These are phyloP conservation scores for Scaptomyza cyrtandrae DNA, from an alignment of 2,888 invertebrate species.

Conservation along the genomic window DNA sequence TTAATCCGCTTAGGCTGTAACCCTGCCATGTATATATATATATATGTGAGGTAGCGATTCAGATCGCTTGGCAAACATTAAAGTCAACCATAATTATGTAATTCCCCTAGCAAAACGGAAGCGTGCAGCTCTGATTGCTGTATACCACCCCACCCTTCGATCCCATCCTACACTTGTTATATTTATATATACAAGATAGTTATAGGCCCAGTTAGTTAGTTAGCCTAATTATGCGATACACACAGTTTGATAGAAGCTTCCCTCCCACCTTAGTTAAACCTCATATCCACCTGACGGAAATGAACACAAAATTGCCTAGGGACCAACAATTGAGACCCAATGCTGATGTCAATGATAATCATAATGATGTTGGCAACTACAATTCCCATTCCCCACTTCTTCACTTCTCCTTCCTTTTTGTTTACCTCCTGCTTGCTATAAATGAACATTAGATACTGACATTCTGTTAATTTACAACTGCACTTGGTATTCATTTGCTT, in stretches of 20 bases:
- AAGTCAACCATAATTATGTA: constrained; percentile 74
- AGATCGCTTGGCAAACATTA: constrained; percentile 58
- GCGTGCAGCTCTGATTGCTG: constrained; percentile 62
- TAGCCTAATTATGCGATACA: constrained; percentile 74
- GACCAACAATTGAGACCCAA: constrained; percentile 58
- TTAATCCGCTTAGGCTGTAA: constrained; percentile 48
- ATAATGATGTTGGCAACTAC: constrained; percentile 33
- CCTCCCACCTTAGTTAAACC: background rate
- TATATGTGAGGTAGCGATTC: constrained; percentile 7
- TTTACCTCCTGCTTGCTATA: constrained; percentile 2
- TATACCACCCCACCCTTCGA: background rate
- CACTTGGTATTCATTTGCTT: constrained; percentile 1
- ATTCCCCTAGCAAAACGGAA: constrained; percentile 70
- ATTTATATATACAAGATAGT: background rate
- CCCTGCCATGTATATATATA: background rate
- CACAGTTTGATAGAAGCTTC: constrained; percentile 52
- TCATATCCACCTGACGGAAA: constrained; percentile 48
- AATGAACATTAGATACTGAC: constrained; percentile 21
- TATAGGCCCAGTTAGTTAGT: constrained; percentile 67
- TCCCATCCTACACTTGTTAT: background rate
- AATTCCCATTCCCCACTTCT: background rate
- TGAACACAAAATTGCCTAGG: constrained; percentile 65
- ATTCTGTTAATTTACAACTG: background rate
- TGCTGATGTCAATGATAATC: constrained; percentile 57
- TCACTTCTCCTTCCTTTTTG: background rate